These are phyloP conservation scores for Muscidifurax raptorellus DNA, from an alignment of 1,140 invertebrate genomes.

Conservation along the genomic window DNA sequence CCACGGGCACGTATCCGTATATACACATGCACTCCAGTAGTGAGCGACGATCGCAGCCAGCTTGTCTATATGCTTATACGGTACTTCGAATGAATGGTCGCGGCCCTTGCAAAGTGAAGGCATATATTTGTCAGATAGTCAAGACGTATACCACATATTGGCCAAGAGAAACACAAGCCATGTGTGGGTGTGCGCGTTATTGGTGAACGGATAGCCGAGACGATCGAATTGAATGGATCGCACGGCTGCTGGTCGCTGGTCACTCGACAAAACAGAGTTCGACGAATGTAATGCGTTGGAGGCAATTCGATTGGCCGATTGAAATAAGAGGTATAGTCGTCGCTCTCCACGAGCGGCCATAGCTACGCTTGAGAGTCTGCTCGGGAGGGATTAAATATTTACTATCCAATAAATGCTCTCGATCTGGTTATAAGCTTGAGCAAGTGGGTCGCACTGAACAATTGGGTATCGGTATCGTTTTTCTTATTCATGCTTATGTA, in stretches of 20 bases:
- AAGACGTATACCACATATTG: neutral
- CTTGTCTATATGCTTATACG: neutral
- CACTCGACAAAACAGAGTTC: neutral
- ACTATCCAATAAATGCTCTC: neutral
- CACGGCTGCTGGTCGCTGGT: neutral
- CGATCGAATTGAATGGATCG: conserved; percentile 25
- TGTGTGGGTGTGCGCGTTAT: neutral
- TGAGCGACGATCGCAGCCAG: neutral
- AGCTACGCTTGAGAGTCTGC: neutral
- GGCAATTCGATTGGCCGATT: too few relatives aligned
- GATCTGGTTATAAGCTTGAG: too few relatives aligned
- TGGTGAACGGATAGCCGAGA: neutral
- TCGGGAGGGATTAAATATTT: conserved; percentile 7
- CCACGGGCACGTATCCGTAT: neutral
- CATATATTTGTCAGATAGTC: neutral
- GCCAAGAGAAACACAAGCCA: too few relatives aligned
- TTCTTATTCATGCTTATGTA: too few relatives aligned
- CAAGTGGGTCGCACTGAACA: too few relatives aligned
- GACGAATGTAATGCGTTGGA: too few relatives aligned
- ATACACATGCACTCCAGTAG: neutral
- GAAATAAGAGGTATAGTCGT: too few relatives aligned
- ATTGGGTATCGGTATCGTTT: too few relatives aligned
- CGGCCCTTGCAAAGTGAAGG: neutral
- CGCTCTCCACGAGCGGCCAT: too few relatives aligned
- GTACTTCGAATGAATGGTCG: neutral